A percentile compares a stretch with the other conserved stretches of the same genome.
Evolutionary conservation across 2,797 vertebrate genomes (phyloP).

Genomic region (Vespertilio murinus): DNA sequence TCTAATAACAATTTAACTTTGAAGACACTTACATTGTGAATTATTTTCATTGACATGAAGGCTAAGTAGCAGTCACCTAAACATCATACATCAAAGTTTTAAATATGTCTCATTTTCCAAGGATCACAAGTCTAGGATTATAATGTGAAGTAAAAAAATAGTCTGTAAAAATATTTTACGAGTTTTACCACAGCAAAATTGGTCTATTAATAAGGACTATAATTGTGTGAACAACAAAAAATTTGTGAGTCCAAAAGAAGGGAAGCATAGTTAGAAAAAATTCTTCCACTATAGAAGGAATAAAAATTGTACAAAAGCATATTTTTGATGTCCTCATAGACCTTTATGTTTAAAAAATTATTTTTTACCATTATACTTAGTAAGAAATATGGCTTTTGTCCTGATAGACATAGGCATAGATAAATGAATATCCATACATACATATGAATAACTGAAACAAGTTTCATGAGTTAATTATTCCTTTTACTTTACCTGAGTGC

Average conservation of each 20-base stretch:
- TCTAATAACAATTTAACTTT: neutral
- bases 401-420: neutral
- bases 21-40: neutral
- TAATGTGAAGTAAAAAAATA: neutral
- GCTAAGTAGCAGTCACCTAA: neutral
- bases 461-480: neutral
- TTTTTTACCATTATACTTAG: neutral
- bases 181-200: constrained; percentile 15
- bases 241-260: neutral
- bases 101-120: constrained; percentile 36
- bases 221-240: neutral
- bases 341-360: neutral
- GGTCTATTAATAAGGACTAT: neutral
- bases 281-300: neutral
- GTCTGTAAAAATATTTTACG: constrained; percentile 16
- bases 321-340: neutral
- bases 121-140: constrained; percentile 18
- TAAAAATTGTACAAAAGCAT: neutral
- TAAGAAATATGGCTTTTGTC: neutral
- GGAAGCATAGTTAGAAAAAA: constrained; percentile 17
- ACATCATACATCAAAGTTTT: neutral
- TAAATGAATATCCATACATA: neutral
- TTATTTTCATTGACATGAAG: neutral
- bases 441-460: neutral
- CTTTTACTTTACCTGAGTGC: neutral